Percentiles rank a stretch among this genome's conserved stretches.
Evolutionary conservation across 2,888 invertebrate genomes (phyloP).

Genomic region (Cancer borealis): DNA sequence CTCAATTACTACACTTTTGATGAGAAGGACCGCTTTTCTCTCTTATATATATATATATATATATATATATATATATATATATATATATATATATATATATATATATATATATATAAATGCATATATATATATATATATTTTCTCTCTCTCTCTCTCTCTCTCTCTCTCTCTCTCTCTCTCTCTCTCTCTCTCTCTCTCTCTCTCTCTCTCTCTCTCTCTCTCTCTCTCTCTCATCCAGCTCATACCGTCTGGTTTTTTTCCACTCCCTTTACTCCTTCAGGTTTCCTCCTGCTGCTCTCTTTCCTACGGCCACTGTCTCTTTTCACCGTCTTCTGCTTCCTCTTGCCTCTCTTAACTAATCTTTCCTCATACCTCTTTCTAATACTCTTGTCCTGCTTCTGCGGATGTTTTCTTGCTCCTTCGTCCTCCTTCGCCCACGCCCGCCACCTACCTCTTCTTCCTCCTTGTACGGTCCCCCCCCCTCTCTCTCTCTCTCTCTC

Average conservation of each 20-base stretch:
- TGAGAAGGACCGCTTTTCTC: no score
- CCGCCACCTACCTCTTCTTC: not conserved
- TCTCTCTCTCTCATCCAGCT: constrained; percentile 5
- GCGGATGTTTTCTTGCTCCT: constrained; percentile 11
- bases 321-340: not conserved
- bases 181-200: constrained; percentile 40
- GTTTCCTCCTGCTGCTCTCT: not conserved
- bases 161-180: constrained; percentile 40
- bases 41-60: no score
- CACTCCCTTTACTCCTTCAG: not conserved
- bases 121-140: no score
- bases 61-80: no score
- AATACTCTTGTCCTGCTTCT: constrained; percentile 28
- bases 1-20: not conserved
- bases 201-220: constrained; percentile 43
- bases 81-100: no score
- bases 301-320: constrained; percentile 24
- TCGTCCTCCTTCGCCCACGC: not conserved
- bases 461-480: not conserved
- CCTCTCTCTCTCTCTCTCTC: not conserved
- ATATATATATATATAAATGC: no score
- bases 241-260: not conserved
- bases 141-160: constrained; percentile 36
- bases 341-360: constrained; percentile 24
- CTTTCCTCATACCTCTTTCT: constrained; percentile 17